Evolutionary conservation across 2,888 invertebrate species (phyloP).

Genomic region (Drosophila rellima): DNA sequence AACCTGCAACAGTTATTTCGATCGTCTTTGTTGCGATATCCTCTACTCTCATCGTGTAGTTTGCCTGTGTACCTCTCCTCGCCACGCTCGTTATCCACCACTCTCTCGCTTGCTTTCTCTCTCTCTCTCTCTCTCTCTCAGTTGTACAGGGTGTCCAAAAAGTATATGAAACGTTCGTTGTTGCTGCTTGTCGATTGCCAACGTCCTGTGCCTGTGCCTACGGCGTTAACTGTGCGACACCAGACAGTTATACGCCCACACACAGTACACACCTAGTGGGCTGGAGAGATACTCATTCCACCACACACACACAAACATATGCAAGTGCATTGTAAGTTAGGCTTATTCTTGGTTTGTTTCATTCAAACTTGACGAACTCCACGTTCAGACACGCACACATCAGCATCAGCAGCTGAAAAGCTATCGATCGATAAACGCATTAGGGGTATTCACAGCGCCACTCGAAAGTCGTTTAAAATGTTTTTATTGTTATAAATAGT

Average conservation of each 20-base stretch:
- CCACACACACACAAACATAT: conserved; percentile 33
- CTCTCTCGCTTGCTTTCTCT: conserved; percentile 3
- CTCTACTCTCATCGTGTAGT: conserved; percentile 20
- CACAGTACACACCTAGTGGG: conserved; percentile 33
- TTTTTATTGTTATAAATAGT: conserved; percentile 11
- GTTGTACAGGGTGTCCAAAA: conserved; percentile 64
- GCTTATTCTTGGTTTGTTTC: conserved; percentile 12
- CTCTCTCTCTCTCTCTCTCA: conserved; percentile 21
- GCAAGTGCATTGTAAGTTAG: conserved; percentile 21
- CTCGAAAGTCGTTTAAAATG: background rate
- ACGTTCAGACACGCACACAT: conserved; percentile 45
- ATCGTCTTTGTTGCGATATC: conserved; percentile 38
- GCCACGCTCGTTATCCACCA: conserved; percentile 37
- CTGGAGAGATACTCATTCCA: conserved; percentile 31
- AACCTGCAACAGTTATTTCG: conserved; percentile 22
- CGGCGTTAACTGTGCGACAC: conserved; percentile 61
- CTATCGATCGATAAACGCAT: conserved; percentile 13
- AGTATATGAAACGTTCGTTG: conserved; percentile 67
- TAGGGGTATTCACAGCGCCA: conserved; percentile 23
- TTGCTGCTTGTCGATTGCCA: conserved; percentile 82
- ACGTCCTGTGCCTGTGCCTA: conserved; percentile 67
- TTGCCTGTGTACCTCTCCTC: conserved; percentile 31
- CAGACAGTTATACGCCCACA: conserved; percentile 41
- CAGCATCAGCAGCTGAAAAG: conserved; percentile 3
- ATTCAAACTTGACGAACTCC: conserved; percentile 38